Evolutionary conservation across 2,888 invertebrate species (phyloP).

Genomic region (Pristionchus fissidentatus): DNA sequence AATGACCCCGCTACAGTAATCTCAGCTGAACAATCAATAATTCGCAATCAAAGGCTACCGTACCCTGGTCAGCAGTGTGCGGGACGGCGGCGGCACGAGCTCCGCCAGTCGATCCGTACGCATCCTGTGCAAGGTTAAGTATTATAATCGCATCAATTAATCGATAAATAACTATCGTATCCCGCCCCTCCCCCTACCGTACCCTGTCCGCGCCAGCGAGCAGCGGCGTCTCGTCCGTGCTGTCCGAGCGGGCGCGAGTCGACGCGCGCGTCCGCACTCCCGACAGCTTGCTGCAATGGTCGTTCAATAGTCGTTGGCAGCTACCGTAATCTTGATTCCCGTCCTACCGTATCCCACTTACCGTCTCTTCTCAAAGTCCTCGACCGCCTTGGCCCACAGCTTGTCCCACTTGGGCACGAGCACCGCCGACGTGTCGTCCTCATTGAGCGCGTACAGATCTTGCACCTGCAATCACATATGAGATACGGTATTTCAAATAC

Average conservation of each 20-base stretch:
- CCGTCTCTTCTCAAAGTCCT: slow-evolving; percentile 44
- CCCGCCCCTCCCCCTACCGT: background rate
- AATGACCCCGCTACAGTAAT: background rate
- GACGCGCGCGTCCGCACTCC: slow-evolving; percentile 31
- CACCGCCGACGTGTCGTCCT: slow-evolving; percentile 66
- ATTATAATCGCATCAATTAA: background rate
- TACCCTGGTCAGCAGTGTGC: background rate
- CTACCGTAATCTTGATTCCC: background rate
- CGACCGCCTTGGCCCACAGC: slow-evolving; percentile 67
- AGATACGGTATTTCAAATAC: too few relatives aligned
- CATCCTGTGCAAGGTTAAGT: too few relatives aligned
- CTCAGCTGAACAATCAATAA: background rate
- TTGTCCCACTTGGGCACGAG: slow-evolving; percentile 71
- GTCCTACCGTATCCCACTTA: background rate
- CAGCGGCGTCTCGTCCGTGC: slow-evolving; percentile 40
- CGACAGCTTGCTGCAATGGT: background rate
- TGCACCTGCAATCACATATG: slow-evolving; percentile 50
- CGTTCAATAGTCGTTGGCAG: background rate
- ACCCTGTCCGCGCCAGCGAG: slow-evolving; percentile 19
- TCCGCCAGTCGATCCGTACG: slow-evolving; percentile 40
- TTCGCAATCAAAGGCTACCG: background rate
- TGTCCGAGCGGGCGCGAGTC: background rate
- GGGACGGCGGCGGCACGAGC: background rate
- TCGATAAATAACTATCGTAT: background rate
- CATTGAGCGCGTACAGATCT: slow-evolving; percentile 70